Conservation (phyloP, 2,113 vertebrate genomes). For the Indicator indicator region DNA sequence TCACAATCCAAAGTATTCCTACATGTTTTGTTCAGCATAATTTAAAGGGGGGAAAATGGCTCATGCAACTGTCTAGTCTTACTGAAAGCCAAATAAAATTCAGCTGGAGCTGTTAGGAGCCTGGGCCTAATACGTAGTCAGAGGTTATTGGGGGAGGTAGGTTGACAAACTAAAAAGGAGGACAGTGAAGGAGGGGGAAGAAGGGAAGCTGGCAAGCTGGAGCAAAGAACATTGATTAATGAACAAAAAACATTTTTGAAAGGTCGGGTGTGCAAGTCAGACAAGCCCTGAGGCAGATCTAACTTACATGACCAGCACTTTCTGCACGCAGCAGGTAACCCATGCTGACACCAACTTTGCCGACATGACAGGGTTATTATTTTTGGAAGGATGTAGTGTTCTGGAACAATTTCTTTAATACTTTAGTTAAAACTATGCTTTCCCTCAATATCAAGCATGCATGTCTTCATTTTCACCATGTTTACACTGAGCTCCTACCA, state of each 20-base stretch:
- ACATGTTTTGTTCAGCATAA: background rate
- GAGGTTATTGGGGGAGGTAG: background rate
- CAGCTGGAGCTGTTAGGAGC: constrained; percentile 8
- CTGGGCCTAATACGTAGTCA: background rate
- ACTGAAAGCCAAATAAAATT: constrained; percentile 35
- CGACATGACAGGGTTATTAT: constrained; percentile 77
- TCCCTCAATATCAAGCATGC: constrained; percentile 67
- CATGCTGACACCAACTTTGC: constrained; percentile 74
- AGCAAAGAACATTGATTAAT: constrained; percentile 78
- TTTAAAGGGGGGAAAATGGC: background rate
- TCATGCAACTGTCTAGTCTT: background rate
- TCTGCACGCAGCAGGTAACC: constrained; percentile 75
- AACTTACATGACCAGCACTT: constrained; percentile 68
- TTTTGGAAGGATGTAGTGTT: constrained; percentile 75
- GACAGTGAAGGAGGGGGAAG: constrained; percentile 53
- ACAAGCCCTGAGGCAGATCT: constrained; percentile 71
- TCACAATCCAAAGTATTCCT: background rate
- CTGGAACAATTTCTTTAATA: constrained; percentile 76
- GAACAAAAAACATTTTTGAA: constrained; percentile 77
- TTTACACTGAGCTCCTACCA: constrained; percentile 23
- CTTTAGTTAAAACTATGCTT: constrained; percentile 71
- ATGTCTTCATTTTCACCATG: constrained; percentile 61
- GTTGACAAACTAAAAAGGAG: constrained; percentile 55
- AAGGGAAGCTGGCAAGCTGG: constrained; percentile 66
- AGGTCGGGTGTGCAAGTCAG: constrained; percentile 70